Conservation (phyloP, 2,888 invertebrate species). For the Axea sp. region DNA sequence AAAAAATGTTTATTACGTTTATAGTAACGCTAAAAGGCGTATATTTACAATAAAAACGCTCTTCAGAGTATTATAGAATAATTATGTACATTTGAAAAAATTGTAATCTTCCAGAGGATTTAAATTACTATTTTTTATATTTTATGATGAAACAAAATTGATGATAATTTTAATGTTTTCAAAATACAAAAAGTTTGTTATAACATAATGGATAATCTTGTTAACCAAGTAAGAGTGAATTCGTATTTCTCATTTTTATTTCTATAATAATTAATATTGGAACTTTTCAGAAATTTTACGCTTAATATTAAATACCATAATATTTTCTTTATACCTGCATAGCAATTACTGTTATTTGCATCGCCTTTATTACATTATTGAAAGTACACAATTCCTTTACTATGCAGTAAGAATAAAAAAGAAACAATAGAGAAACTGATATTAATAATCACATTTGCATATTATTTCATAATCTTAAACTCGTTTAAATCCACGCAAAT, state of each 20-base stretch:
- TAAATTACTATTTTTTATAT: slow-evolving; percentile 18
- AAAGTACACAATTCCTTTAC: slow-evolving; percentile 1
- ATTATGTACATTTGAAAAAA: too few relatives aligned
- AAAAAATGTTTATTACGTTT: too few relatives aligned
- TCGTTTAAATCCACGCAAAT: slow-evolving; percentile 19
- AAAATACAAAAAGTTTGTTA: slow-evolving; percentile 39
- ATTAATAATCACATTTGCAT: slow-evolving; percentile 14
- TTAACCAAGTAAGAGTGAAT: slow-evolving; percentile 49
- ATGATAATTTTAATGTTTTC: slow-evolving; percentile 38
- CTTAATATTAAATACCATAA: background rate
- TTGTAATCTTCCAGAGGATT: too few relatives aligned
- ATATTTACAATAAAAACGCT: too few relatives aligned
- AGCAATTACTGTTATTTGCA: slow-evolving; percentile 18
- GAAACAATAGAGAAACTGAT: slow-evolving; percentile 10
- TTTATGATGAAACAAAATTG: slow-evolving; percentile 35
- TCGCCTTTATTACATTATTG: slow-evolving; percentile 9
- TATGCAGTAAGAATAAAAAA: background rate
- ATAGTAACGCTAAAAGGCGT: too few relatives aligned
- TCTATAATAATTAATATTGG: slow-evolving; percentile 15
- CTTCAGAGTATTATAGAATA: too few relatives aligned
- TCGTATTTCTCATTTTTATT: slow-evolving; percentile 29
- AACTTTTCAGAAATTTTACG: slow-evolving; percentile 6
- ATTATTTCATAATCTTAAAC: slow-evolving; percentile 16
- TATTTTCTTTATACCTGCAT: slow-evolving; percentile 1
- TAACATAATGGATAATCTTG: slow-evolving; percentile 41